phyloP scores from a whole-genome alignment of 1,140 invertebrate genomes.

The Helicoverpa zea region DNA sequence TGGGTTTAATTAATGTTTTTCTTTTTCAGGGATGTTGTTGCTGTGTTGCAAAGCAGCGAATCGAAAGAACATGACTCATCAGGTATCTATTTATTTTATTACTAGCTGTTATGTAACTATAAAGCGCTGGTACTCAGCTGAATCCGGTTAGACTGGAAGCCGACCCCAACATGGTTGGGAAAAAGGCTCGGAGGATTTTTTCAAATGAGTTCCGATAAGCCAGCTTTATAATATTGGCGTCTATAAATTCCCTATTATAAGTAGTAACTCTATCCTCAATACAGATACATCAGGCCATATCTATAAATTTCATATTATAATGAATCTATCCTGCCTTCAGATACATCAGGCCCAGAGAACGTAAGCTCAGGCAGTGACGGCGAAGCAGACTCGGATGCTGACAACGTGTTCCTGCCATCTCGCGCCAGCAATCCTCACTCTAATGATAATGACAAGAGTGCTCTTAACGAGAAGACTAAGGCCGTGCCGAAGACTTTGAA shows the following conservation, averaged over 20 bases:
- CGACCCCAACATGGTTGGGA: too few species aligned
- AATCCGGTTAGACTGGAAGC: too few species aligned
- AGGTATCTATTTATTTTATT: constrained; percentile 60
- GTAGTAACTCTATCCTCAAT: too few species aligned
- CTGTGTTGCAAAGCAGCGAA: constrained; percentile 83
- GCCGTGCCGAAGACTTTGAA: constrained; percentile 82
- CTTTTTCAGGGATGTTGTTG: constrained; percentile 83
- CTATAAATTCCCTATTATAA: too few species aligned
- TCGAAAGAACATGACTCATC: constrained; percentile 83
- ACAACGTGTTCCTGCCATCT: constrained; percentile 84
- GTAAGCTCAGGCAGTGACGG: constrained; percentile 81
- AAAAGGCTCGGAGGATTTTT: too few species aligned
- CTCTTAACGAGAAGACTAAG: constrained; percentile 66
- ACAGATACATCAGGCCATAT: too few species aligned
- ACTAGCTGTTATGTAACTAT: not conserved
- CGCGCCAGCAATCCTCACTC: constrained; percentile 73
- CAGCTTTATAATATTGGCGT: too few species aligned
- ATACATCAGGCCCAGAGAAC: constrained; percentile 85
- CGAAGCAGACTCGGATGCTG: constrained; percentile 84
- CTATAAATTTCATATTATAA: not conserved
- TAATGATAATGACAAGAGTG: constrained; percentile 58
- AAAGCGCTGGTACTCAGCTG: too few species aligned
- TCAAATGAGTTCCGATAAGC: too few species aligned
- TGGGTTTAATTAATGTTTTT: not conserved
- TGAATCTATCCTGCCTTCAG: constrained; percentile 60